These are phyloP conservation scores for Branchinecta lindahli DNA, from an alignment of 1,140 invertebrate species.

Conservation along the genomic window DNA sequence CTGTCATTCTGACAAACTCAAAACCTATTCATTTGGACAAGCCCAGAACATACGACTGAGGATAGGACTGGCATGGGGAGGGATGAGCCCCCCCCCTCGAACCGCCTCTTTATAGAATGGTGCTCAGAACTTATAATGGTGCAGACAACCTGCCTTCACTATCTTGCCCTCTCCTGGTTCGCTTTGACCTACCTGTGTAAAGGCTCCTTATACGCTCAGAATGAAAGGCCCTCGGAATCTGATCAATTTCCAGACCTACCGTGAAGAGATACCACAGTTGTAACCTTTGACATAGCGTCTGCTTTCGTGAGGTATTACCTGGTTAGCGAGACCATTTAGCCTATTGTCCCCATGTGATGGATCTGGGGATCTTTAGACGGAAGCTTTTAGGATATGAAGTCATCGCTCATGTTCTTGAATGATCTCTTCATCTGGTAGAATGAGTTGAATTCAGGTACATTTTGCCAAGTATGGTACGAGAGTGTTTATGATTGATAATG, in stretches of 20 bases:
- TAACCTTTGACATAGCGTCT: background rate
- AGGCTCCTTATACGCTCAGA: too few species aligned
- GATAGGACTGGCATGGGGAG: too few species aligned
- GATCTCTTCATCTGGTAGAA: background rate
- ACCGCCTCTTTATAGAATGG: too few species aligned
- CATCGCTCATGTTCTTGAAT: background rate
- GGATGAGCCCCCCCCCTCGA: too few species aligned
- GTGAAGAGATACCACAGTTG: background rate
- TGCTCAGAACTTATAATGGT: too few species aligned
- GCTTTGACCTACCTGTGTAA: too few species aligned
- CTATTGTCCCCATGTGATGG: background rate
- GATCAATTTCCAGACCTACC: background rate
- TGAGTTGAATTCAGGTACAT: background rate
- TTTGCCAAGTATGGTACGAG: background rate
- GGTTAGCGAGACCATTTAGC: constrained; percentile 6
- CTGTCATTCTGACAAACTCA: too few species aligned
- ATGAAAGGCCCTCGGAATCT: background rate
- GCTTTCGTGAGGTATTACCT: background rate
- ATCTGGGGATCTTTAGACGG: background rate
- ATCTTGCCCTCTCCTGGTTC: too few species aligned
- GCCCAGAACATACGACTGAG: too few species aligned
- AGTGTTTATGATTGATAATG: background rate
- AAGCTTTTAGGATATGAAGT: background rate
- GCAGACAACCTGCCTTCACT: too few species aligned
- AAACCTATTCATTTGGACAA: too few species aligned